Base-by-base conservation (phyloP, 2,888 invertebrate species). In the Agriopis leucophaearia region DNA sequence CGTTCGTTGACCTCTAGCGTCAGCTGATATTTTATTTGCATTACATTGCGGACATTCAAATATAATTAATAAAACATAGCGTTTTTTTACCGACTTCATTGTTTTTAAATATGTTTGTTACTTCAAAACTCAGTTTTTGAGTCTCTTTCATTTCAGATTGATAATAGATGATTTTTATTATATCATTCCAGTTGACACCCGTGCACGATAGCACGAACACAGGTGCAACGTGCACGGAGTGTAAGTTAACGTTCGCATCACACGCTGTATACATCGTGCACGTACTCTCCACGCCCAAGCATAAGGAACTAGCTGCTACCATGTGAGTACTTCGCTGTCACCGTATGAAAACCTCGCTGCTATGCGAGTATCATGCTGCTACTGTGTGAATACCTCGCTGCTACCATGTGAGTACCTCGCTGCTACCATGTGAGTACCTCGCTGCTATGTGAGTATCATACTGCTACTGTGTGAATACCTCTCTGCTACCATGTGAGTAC, bases 261-360 rank as follows among this genome's bases (percentile, higher is more conserved):
- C 64, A 67, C 15, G 71, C 69, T 9, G 71, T 75, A 0, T 72
- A 74, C 61, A 73, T 63, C 9, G 71, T 74, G 7, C 75, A 75
- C 13, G 48, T 75, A 7, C 51, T 72, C 18, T 70, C 69, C 42
- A 75, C 74, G 12, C 65, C 68, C 18, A 69, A 65, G 27, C 72
- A 74, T n/a, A 73, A 72, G 42, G 66, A 75, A 15, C 48, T 70
- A 27, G 75, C 75, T 0, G 42, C 62, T 35, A 66, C 67, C 10
- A 66, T 72, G 75, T 75, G 51, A 72, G 72, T 68, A 8, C 8
- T 0, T 15, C 2, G 2, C 13, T 48, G 16, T n/a, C 13, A 35
- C 15, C 15, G 2, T 13, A 10, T 52, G n/a, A 50, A n/a, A 40
- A 56, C 5, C 2, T 13, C 4, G 12, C 44, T 40, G 0, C 15